Percentiles rank a stretch among this genome's conserved stretches.
Evolutionary conservation across 1,140 invertebrate species (phyloP).

Genomic region (Cylas formicarius): DNA sequence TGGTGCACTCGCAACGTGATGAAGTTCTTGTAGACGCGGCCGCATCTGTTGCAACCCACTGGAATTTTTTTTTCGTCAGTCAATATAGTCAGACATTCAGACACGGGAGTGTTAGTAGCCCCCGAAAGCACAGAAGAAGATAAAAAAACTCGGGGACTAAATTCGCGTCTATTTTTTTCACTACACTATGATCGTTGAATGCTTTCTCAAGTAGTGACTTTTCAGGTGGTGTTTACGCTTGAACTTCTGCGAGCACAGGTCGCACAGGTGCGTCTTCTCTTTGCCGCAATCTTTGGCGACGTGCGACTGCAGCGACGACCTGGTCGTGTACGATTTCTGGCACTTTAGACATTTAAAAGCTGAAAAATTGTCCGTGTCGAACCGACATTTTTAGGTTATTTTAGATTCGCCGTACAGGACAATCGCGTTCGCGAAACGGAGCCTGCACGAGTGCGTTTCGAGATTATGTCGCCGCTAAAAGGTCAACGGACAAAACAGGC

Average conservation of each 20-base stretch:
- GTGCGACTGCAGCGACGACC: conserved; percentile 23
- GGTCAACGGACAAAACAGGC: no score
- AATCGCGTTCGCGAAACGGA: no score
- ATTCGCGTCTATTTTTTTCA: neutral
- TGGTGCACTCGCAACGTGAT: conserved; percentile 11
- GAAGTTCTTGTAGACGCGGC: conserved; percentile 11
- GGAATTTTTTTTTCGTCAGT: no score
- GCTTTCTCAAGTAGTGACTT: conserved; percentile 10
- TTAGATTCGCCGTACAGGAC: no score
- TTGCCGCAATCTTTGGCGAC: conserved; percentile 26
- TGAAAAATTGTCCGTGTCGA: no score
- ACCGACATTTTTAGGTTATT: no score
- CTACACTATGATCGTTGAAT: conserved; percentile 1
- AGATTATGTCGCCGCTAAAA: no score
- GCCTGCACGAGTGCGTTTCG: no score
- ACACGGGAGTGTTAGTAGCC: no score
- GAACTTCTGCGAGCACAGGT: conserved; percentile 17
- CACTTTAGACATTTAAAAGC: conserved; percentile 14
- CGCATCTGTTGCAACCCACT: conserved; percentile 10
- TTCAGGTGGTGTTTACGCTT: conserved; percentile 21
- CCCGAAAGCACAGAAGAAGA: no score
- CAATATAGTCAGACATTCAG: no score
- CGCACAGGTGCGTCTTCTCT: conserved; percentile 21
- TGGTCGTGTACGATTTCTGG: conserved; percentile 25
- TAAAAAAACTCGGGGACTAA: neutral